phyloP scores from a whole-genome alignment of 1,140 invertebrate genomes.

The Lepidurus packardi region DNA sequence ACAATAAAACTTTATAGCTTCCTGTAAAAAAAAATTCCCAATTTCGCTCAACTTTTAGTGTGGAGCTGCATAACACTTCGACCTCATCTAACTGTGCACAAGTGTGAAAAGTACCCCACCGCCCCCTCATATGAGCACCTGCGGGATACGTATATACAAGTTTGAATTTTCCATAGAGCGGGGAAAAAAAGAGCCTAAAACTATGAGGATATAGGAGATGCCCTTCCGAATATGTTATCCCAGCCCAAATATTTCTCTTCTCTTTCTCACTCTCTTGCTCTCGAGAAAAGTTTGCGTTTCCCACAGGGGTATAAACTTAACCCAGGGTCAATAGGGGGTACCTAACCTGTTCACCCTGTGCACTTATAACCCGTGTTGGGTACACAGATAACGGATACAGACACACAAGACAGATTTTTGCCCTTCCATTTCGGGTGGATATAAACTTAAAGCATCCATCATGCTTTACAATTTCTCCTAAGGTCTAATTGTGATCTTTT shows the following conservation, averaged over 20 bases:
- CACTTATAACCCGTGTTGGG: conserved; percentile 16
- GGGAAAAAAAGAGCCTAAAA: neutral
- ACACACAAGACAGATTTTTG: conserved; percentile 8
- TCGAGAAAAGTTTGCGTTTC: conserved; percentile 10
- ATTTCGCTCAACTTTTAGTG: neutral
- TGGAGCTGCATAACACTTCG: neutral
- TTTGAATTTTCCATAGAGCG: neutral
- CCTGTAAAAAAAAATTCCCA: conserved; percentile 2
- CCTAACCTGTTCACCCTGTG: conserved; percentile 13
- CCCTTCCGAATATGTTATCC: conserved; percentile 11
- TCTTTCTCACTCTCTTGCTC: neutral
- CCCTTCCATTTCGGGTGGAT: neutral
- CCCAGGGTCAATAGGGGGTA: conserved; percentile 16
- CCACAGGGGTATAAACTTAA: conserved; percentile 7
- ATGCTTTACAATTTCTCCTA: neutral
- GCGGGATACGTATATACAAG: neutral
- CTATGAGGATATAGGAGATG: conserved; percentile 1
- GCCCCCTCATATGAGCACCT: neutral
- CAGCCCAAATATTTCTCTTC: conserved; percentile 21
- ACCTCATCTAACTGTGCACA: neutral
- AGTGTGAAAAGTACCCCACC: neutral
- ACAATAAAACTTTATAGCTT: conserved; percentile 15
- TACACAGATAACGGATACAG: neutral
- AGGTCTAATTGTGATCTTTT: neutral
- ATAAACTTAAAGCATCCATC: neutral